Percentiles rank a stretch among this genome's conserved stretches.
Conservation (phyloP, 2,113 vertebrate genomes). For the Antennarius striatus region DNA sequence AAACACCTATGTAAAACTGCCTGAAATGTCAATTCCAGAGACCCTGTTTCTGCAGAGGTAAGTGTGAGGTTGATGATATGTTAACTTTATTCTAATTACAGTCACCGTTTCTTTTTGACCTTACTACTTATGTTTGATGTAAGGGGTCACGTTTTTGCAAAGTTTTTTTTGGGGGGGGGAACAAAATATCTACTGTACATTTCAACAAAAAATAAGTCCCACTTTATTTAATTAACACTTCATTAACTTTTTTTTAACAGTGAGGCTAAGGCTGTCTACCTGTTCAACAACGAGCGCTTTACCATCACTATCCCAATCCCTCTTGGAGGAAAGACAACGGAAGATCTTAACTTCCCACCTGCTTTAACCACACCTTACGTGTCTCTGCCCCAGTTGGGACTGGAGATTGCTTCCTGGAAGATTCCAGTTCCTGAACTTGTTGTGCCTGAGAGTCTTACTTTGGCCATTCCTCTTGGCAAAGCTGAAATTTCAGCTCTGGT, state of each 20-base stretch:
- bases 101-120: no score
- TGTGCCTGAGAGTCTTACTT: slow-evolving; percentile 77
- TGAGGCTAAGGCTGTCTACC: slow-evolving; percentile 82
- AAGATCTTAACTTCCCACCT: slow-evolving; percentile 79
- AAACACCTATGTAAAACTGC: slow-evolving; percentile 84
- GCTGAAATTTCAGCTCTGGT: slow-evolving; percentile 83
- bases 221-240: background rate
- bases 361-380: slow-evolving; percentile 80
- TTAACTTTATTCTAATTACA: background rate
- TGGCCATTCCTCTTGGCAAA: slow-evolving; percentile 84
- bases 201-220: no score
- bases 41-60: slow-evolving; percentile 89
- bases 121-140: no score
- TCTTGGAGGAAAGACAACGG: slow-evolving; percentile 86
- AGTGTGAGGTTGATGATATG: slow-evolving; percentile 20
- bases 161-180: no score
- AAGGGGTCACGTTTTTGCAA: no score
- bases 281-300: slow-evolving; percentile 81
- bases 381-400: slow-evolving; percentile 78
- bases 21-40: slow-evolving; percentile 83
- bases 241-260: slow-evolving; percentile 74
- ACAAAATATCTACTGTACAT: no score
- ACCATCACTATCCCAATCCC: slow-evolving; percentile 84
- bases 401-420: slow-evolving; percentile 79
- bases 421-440: slow-evolving; percentile 82